A percentile compares a stretch with the other conserved stretches of the same genome.
Conservation (phyloP, 1,140 invertebrate species). For the Sogatella furcifera region DNA sequence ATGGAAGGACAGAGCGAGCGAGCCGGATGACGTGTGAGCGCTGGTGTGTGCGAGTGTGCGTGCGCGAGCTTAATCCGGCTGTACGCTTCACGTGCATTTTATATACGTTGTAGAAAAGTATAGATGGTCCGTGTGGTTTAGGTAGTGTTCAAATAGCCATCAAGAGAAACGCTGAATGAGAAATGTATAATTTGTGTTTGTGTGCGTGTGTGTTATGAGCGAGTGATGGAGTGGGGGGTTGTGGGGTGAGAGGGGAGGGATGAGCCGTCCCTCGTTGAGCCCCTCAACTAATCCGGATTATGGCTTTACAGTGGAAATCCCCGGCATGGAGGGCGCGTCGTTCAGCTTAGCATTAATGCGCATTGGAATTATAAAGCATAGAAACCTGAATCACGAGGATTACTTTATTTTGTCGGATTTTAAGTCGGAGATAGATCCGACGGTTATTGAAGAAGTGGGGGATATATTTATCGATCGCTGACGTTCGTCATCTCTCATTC, state of each 20-base stretch:
- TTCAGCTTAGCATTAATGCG: conserved; percentile 18
- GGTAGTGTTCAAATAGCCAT: conserved; percentile 4
- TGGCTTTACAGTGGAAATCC: conserved; percentile 14
- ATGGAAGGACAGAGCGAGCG: neutral
- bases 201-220: neutral
- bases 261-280: conserved; percentile 11
- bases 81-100: neutral
- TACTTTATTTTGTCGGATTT: conserved; percentile 19
- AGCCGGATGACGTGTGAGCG: neutral
- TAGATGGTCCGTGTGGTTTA: neutral
- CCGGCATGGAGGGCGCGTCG: conserved; percentile 6
- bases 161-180: conserved; percentile 3
- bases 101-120: conserved; percentile 3
- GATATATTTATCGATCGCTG: neutral
- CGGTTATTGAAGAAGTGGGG: neutral
- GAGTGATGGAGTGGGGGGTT: neutral
- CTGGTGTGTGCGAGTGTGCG: conserved; percentile 8
- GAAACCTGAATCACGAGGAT: conserved; percentile 18
- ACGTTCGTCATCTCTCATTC: too few relatives aligned
- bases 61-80: conserved; percentile 3
- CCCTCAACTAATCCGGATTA: conserved; percentile 16
- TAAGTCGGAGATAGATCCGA: conserved; percentile 5
- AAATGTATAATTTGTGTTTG: conserved; percentile 1
- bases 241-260: conserved; percentile 10
- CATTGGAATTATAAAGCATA: conserved; percentile 20